A percentile compares a stretch with the other conserved stretches of the same genome.
Conservation (phyloP, 2,113 vertebrate genomes). For the Stegostoma tigrinum region DNA sequence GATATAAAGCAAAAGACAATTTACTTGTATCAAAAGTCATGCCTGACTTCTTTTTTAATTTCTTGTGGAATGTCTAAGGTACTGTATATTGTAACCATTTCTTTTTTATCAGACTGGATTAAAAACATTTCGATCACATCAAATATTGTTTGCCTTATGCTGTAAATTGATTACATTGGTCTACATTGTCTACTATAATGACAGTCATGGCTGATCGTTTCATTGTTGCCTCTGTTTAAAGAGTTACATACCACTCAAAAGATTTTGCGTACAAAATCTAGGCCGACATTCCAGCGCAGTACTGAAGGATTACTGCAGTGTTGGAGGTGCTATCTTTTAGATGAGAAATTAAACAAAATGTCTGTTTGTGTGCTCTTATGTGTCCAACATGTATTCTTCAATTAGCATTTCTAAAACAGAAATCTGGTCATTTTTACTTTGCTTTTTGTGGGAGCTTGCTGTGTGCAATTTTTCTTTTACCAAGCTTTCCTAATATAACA, state of each 20-base stretch:
- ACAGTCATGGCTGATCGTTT: not conserved
- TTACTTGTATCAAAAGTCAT: slow-evolving; percentile 10
- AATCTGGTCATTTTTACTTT: not conserved
- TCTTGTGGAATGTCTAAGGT: slow-evolving; percentile 49
- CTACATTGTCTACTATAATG: slow-evolving; percentile 35
- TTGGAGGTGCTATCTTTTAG: not conserved
- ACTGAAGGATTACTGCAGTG: not conserved
- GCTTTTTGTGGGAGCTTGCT: not conserved
- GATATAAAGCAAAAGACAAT: not conserved
- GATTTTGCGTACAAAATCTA: not conserved
- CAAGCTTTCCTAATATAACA: not conserved
- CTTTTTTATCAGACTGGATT: slow-evolving; percentile 41
- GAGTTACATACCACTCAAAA: not conserved
- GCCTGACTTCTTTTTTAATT: too few species aligned
- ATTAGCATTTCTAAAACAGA: not conserved
- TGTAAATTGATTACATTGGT: slow-evolving; percentile 45
- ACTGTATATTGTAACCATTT: slow-evolving; percentile 47
- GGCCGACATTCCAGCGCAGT: not conserved
- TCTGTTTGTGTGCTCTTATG: too few species aligned
- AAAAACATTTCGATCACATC: slow-evolving; percentile 49
- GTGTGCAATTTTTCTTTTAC: not conserved
- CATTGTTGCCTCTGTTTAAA: not conserved
- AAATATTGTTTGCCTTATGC: slow-evolving; percentile 40
- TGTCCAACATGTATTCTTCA: not conserved
- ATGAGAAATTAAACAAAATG: not conserved